Evolutionary conservation across 2,113 vertebrate species (phyloP).

Genomic region (Dromiciops gliroides): DNA sequence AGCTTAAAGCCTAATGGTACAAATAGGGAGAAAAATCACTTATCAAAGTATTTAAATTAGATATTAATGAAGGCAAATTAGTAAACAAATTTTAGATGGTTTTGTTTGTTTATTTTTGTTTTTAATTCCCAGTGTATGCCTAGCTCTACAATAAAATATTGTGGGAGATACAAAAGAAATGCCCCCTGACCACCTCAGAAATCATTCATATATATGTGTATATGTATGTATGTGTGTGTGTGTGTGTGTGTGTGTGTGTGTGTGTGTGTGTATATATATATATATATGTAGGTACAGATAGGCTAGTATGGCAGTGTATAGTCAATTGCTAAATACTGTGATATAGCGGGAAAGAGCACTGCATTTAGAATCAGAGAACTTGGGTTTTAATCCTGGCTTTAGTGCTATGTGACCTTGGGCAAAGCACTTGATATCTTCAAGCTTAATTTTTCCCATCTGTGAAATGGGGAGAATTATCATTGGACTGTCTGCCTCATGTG

Average conservation of each 20-base stretch:
- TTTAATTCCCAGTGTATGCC: neutral
- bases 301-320: too few relatives aligned
- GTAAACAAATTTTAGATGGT: neutral
- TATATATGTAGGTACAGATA: too few relatives aligned
- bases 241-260: neutral
- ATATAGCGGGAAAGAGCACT: neutral
- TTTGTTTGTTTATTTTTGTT: neutral
- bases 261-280: too few relatives aligned
- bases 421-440: neutral
- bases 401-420: neutral
- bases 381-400: neutral
- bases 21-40: neutral
- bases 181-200: neutral
- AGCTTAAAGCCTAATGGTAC: neutral
- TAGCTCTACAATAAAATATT: neutral
- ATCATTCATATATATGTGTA: neutral
- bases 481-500: neutral
- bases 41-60: neutral
- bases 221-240: too few relatives aligned
- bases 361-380: neutral
- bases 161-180: neutral
- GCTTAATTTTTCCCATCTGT: neutral
- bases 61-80: neutral
- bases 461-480: neutral
- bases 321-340: too few relatives aligned